Evolutionary conservation across 37 sponge, comb jelly and placozoan species (phyloP), one percentile per base, ranked within the genome.

Genomic region (Geodia barretti): DNA sequence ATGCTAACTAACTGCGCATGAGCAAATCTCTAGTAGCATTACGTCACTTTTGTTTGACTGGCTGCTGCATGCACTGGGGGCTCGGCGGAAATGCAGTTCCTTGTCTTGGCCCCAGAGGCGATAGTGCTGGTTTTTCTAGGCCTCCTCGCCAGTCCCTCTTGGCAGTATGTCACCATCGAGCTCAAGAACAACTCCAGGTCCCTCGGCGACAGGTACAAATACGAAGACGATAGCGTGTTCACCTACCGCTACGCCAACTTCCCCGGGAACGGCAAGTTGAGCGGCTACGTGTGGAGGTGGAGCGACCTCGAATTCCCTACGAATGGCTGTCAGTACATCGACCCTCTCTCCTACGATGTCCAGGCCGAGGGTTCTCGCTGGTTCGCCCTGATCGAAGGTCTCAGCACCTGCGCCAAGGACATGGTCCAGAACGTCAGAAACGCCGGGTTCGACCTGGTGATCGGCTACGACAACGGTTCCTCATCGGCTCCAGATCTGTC

Each of bases 381-480:
- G 82, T 41, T 86, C 64, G 72, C 79, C 1, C 33, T 86, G 43
- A 25, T 86, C 25, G 67, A 71, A 0, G 71, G 36, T 24, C 64
- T 71, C 67, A 30, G 77, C 39, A 19, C n/a, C 0, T 86, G 86
- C 41, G 5, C 62, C 26, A 39, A 40, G 32, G 65, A 35, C 0
- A 76, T 62, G 70, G 24, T 86, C 26, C 8, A n/a, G n/a, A 62
- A 78, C 63, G 81, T 80, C 32, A 38, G 60, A 4, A 64, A 64
- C 32, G 87, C 80, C 1, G 87, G 87, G 42, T 86, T 79, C 41
- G 31, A 66, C 26, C 68, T 78, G 21, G 23, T 80, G 43, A 43
- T 86, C 14, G 59, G 77, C 1, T 70, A 21, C 36, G 28, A 19
- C 42, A 41, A 41, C 39, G 36, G 23, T 60, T 66, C 61, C 41